A percentile compares a stretch with the other conserved stretches of the same genome.
Conservation (phyloP, 2,888 invertebrate species). For the Drosophila mayaguana region DNA sequence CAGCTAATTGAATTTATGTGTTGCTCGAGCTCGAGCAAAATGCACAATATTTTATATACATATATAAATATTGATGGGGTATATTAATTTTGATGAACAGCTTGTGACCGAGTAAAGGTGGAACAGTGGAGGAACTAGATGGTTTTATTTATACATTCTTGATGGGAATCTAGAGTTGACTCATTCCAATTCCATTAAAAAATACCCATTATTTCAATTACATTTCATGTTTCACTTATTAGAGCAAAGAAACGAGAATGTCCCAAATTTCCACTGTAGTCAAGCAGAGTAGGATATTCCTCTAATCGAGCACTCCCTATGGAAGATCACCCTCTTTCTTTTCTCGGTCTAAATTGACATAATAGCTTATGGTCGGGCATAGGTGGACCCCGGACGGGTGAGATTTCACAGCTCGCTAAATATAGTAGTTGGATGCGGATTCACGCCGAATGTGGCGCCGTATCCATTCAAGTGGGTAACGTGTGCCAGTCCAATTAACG, state of each 20-base stretch:
- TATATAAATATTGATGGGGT: no score
- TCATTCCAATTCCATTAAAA: no score
- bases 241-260: not conserved
- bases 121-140: not conserved
- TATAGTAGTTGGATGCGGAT: conserved; percentile 23
- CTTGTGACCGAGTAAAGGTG: no score
- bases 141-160: not conserved
- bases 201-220: no score
- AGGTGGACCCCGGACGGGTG: conserved; percentile 18
- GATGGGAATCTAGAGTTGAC: not conserved
- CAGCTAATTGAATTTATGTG: conserved; percentile 30
- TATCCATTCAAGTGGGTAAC: conserved; percentile 36
- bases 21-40: conserved; percentile 12
- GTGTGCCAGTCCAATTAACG: conserved; percentile 69
- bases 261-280: not conserved
- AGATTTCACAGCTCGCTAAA: conserved; percentile 44
- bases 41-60: not conserved
- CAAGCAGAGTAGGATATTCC: not conserved
- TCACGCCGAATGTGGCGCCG: conserved; percentile 21
- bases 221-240: not conserved
- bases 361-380: conserved; percentile 7
- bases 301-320: not conserved
- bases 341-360: conserved; percentile 13
- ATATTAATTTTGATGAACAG: no score
- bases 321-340: not conserved